Evolutionary conservation across 2,113 vertebrate species (phyloP), one percentile per base, ranked within the genome.

Genomic region (Capricornis sumatraensis): DNA sequence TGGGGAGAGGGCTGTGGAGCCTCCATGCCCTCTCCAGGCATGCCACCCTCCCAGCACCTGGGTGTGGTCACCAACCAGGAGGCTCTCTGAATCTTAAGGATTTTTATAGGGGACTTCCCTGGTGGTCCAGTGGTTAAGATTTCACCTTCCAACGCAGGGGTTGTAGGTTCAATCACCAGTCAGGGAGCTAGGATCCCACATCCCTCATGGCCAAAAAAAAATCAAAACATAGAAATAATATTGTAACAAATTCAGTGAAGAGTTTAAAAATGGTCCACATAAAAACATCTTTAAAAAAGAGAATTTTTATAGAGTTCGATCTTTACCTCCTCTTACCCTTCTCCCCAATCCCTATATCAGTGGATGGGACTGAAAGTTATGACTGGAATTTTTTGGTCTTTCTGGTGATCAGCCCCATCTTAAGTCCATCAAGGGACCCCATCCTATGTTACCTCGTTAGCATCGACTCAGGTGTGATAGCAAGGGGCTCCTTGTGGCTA

Each of bases 1-100:
- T 47, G 23, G 15, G 11, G 40, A 12, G 28, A 47, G 60, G 33
- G 52, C 3, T 7, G 0, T n/a, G 16, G 40, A 7, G 62, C 74
- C 16, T 27, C 40, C 25, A 0, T 5, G 14, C 17, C 2, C 28
- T 57, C 52, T 33, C 30, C 17, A 1, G 47, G 23, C 1, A 13
- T 2, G 0, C 86, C 10, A 2, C 43, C 7, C 53, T 67, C 47
- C 67, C 30, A 10, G 71, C 57, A 10, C 60, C 40, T 52, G 17
- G 5, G 3, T 40, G 11, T 67, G 47, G 53, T 50, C 50, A 47
- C 43, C 71, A 43, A 10, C 10, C 50, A 6, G 23, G 50, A n/a
- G 7, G 40, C 28, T 57, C 19, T 76, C 14, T 7, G 53, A 76
- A 36, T 50, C 74, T 40, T 85, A 13, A 60, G 52, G 13, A 36